phyloP scores from a whole-genome alignment of 1,140 invertebrate genomes.

The Apis laboriosa region DNA sequence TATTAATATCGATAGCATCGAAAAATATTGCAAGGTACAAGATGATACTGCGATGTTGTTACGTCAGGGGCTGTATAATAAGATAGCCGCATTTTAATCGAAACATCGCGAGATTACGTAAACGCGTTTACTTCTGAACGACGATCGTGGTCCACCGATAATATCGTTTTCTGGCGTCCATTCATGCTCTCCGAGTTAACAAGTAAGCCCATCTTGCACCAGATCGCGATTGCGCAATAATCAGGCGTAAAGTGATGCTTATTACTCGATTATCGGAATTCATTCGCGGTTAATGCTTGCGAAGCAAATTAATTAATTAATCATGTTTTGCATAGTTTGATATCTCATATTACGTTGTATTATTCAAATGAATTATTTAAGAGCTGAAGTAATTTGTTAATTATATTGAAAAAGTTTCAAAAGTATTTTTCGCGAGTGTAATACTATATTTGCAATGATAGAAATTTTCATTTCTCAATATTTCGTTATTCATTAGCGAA shows the following conservation, averaged over 20 bases:
- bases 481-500: too few species aligned
- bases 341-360: background rate
- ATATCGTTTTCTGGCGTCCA: background rate
- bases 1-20: background rate
- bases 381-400: too few species aligned
- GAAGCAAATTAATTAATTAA: background rate
- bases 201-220: background rate
- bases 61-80: background rate
- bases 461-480: too few species aligned
- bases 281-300: background rate
- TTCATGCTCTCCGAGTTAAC: background rate
- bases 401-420: too few species aligned
- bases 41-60: background rate
- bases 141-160: too few species aligned
- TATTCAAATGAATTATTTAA: too few species aligned
- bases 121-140: constrained; percentile 6
- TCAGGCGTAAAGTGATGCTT: background rate
- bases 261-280: background rate
- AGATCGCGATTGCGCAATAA: background rate
- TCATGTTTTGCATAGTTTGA: background rate
- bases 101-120: constrained; percentile 11
- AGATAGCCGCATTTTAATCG: constrained; percentile 10
- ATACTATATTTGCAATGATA: too few species aligned
- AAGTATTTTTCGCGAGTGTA: too few species aligned
- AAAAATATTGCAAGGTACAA: background rate